Conservation (phyloP, 2,797 vertebrate genomes). For the Anguilla megastoma region DNA sequence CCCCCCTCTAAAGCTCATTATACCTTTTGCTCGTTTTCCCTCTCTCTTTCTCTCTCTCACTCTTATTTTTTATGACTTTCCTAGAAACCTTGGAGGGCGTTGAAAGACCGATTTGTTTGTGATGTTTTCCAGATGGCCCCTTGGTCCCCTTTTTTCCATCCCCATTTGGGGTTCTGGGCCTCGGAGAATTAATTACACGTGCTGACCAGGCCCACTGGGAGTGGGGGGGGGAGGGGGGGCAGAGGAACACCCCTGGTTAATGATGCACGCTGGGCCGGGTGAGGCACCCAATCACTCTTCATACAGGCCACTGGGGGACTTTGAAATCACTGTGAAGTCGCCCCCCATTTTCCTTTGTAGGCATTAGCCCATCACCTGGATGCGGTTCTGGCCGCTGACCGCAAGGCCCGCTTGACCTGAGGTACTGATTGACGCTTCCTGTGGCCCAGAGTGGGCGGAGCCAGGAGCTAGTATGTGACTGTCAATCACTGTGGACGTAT, state of each 20-base stretch:
- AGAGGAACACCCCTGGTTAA: constrained; percentile 7
- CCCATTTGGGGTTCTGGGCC: constrained; percentile 72
- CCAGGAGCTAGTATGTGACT: neutral
- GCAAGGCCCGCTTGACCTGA: neutral
- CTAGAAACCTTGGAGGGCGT: constrained; percentile 77
- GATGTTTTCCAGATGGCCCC: constrained; percentile 81
- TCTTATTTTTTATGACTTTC: constrained; percentile 81
- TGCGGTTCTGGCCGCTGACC: neutral
- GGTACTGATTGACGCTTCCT: neutral
- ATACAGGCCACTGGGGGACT: neutral
- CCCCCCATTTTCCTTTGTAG: neutral
- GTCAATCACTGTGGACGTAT: neutral
- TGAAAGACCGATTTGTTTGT: constrained; percentile 82
- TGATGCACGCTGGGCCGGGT: neutral
- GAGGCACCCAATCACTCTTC: constrained; percentile 1
- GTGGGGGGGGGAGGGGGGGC: neutral
- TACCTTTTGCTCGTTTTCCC: constrained; percentile 43
- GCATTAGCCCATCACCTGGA: neutral
- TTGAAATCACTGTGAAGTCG: neutral
- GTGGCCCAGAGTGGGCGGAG: neutral
- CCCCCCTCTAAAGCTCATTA: no score
- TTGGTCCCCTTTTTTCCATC: constrained; percentile 59
- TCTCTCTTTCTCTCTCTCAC: constrained; percentile 60
- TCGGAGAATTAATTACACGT: constrained; percentile 79
- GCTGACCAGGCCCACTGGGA: constrained; percentile 60